These are phyloP conservation scores for Phymatocera aterrima DNA, from an alignment of 2,888 invertebrate species.

Conservation along the genomic window DNA sequence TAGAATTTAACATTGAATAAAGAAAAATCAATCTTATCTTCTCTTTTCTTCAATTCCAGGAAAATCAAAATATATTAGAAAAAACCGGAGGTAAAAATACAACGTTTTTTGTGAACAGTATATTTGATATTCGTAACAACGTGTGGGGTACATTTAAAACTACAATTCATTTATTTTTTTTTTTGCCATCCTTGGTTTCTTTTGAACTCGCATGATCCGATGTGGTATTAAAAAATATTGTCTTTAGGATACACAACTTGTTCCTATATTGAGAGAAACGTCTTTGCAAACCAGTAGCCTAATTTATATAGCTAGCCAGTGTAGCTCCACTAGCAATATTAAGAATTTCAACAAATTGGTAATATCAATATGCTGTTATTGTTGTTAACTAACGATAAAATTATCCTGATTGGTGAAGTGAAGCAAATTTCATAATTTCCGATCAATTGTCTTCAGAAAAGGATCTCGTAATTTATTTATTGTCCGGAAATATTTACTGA, in stretches of 20 bases:
- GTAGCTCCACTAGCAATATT: background rate
- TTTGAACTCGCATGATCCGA: background rate
- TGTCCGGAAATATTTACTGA: background rate
- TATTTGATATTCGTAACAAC: slow-evolving; percentile 46
- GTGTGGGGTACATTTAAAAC: slow-evolving; percentile 31
- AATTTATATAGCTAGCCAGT: background rate
- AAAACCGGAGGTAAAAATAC: too few relatives aligned
- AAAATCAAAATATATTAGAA: too few relatives aligned
- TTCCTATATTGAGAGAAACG: slow-evolving; percentile 3
- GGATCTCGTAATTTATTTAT: too few relatives aligned
- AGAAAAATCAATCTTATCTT: too few relatives aligned
- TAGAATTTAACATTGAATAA: too few relatives aligned
- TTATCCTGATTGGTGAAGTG: too few relatives aligned
- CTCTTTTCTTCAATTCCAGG: too few relatives aligned
- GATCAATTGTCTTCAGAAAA: background rate
- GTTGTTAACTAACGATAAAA: too few relatives aligned
- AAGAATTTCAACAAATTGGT: too few relatives aligned
- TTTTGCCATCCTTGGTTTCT: too few relatives aligned
- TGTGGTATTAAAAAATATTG: slow-evolving; percentile 34
- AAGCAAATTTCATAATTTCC: background rate
- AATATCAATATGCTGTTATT: too few relatives aligned
- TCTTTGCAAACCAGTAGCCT: background rate
- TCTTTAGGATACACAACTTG: slow-evolving; percentile 27
- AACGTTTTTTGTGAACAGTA: slow-evolving; percentile 38
- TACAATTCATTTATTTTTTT: background rate